Conservation (phyloP, 2,797 vertebrate species). For the Numenius phaeopus region DNA sequence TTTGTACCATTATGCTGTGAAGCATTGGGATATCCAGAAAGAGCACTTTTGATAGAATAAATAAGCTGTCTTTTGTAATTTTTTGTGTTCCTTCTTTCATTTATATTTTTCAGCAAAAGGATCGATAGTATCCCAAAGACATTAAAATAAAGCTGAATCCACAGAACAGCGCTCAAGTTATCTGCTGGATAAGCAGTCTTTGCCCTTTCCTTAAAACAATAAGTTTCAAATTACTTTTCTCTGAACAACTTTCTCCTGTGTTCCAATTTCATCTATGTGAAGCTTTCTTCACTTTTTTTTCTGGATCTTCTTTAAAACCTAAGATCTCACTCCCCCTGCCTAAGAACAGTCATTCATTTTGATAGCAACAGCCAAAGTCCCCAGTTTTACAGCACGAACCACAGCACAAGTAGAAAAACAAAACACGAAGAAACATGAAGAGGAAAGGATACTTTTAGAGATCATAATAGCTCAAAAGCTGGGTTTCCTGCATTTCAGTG, state of each 20-base stretch:
- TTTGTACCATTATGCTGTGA: neutral
- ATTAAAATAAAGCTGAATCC: constrained; percentile 63
- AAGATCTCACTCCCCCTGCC: neutral
- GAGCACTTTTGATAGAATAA: neutral
- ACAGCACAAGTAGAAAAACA: neutral
- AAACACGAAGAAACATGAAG: neutral
- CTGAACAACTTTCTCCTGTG: neutral
- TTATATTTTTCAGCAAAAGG: constrained; percentile 16
- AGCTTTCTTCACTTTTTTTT: neutral
- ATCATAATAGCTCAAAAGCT: neutral
- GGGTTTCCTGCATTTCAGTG: neutral
- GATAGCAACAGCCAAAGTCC: neutral
- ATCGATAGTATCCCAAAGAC: constrained; percentile 20
- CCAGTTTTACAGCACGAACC: neutral
- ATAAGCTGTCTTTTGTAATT: neutral
- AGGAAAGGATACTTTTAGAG: neutral
- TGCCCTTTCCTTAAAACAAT: constrained; percentile 1
- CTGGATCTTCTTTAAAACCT: neutral
- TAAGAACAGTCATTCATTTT: neutral
- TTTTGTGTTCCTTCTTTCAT: neutral
- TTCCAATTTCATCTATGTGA: neutral
- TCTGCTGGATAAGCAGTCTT: constrained; percentile 51
- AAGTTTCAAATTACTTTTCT: constrained; percentile 18
- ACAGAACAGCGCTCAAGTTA: neutral
- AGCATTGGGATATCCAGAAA: neutral